phyloP scores from a whole-genome alignment of 2,888 invertebrate species.

The Plagodis pulveraria region DNA sequence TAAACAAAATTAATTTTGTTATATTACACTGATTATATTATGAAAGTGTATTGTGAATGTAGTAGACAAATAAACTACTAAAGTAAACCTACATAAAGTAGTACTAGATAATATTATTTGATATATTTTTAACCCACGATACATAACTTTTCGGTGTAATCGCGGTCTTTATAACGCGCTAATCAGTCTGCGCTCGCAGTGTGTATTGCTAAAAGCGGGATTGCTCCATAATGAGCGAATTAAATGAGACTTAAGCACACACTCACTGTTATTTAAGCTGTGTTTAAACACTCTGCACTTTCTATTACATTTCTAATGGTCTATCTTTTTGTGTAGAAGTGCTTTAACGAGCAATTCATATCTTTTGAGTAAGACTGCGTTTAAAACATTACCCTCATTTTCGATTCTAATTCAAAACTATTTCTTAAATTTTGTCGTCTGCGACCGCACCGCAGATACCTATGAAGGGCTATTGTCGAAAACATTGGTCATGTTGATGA shows the following conservation, averaged over 20 bases:
- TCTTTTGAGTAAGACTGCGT: slow-evolving; percentile 19
- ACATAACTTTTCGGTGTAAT: slow-evolving; percentile 24
- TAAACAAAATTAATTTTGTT: no score
- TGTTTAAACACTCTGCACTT: slow-evolving; percentile 38
- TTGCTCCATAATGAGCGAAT: slow-evolving; percentile 58
- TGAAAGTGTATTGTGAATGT: no score
- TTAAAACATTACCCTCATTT: slow-evolving; percentile 1
- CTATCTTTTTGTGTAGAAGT: slow-evolving; percentile 30
- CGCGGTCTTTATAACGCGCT: slow-evolving; percentile 33
- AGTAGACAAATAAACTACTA: no score
- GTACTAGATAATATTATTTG: no score
- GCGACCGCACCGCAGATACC: no score
- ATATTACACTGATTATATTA: no score
- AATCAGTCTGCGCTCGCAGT: slow-evolving; percentile 45
- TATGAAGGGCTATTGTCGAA: no score
- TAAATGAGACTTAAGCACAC: slow-evolving; percentile 42
- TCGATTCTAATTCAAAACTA: not conserved
- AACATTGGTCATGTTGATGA: no score
- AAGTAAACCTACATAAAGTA: no score
- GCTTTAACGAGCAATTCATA: slow-evolving; percentile 11
- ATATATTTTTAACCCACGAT: not conserved
- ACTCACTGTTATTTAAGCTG: not conserved
- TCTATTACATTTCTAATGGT: slow-evolving; percentile 49
- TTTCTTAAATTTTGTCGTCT: no score
- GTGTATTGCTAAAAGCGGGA: slow-evolving; percentile 50